Conservation (phyloP, 2,113 vertebrate species). For the Poecile atricapillus region DNA sequence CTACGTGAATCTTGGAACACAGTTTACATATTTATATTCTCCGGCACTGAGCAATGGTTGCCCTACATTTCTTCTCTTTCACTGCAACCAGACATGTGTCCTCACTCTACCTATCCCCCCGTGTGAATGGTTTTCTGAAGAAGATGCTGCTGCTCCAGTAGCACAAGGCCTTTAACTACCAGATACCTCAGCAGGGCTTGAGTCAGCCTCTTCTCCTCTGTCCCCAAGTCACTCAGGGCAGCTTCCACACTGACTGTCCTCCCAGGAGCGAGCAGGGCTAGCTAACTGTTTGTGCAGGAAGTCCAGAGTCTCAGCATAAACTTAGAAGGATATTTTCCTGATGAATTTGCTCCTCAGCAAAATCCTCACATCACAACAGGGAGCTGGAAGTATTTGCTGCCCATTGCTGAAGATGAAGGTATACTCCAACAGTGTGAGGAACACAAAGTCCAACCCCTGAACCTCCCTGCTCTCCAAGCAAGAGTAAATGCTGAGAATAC, state of each 20-base stretch:
- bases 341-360: background rate
- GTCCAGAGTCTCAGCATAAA: background rate
- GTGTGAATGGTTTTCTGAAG: background rate
- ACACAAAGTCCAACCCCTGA: background rate
- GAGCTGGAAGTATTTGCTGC: background rate
- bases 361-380: background rate
- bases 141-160: background rate
- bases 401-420: background rate
- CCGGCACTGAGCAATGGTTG: background rate
- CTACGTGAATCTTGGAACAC: background rate
- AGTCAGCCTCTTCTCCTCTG: background rate
- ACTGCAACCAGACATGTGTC: rapidly evolving
- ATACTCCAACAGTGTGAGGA: background rate
- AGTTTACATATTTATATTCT: background rate
- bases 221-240: background rate
- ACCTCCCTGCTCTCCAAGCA: background rate
- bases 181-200: background rate
- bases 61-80: background rate
- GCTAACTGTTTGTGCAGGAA: background rate
- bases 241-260: background rate
- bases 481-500: background rate
- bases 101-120: background rate
- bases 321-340: background rate
- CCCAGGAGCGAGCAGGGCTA: rapidly evolving
- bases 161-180: background rate